Conservation (phyloP, 2,888 invertebrate genomes). For the Idaea aversata region DNA sequence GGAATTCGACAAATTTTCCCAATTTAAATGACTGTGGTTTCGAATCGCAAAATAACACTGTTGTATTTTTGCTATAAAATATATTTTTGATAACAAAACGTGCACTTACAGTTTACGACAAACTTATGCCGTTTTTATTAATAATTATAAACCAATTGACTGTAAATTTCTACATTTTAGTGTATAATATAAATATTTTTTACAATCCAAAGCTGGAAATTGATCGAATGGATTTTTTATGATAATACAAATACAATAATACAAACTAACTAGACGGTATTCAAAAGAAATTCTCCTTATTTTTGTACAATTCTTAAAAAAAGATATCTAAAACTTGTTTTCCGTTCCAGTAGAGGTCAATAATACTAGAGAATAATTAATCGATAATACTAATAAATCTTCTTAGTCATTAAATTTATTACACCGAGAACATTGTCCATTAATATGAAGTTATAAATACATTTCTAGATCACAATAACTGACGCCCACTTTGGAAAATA, state of each 20-base stretch:
- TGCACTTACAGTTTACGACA: slow-evolving; percentile 25
- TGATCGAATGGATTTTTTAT: neutral
- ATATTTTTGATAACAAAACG: neutral
- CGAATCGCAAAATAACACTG: neutral
- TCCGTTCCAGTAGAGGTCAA: neutral
- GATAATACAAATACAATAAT: neutral
- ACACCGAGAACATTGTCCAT: neutral
- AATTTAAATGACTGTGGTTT: no score
- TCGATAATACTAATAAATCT: neutral
- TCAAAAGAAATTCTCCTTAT: neutral
- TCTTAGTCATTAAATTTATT: neutral
- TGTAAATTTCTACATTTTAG: neutral
- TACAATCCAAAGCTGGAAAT: neutral
- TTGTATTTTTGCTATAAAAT: slow-evolving; percentile 11
- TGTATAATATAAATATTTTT: neutral
- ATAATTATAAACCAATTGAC: slow-evolving; percentile 5
- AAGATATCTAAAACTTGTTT: neutral
- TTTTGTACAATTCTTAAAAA: neutral
- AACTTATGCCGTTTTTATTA: slow-evolving; percentile 20
- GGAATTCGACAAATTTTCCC: no score
- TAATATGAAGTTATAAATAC: neutral
- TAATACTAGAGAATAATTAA: neutral
- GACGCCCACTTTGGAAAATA: no score
- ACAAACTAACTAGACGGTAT: neutral
- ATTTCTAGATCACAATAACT: no score